phyloP scores from a whole-genome alignment of 2,888 invertebrate genomes.

The Doris montereyensis region DNA sequence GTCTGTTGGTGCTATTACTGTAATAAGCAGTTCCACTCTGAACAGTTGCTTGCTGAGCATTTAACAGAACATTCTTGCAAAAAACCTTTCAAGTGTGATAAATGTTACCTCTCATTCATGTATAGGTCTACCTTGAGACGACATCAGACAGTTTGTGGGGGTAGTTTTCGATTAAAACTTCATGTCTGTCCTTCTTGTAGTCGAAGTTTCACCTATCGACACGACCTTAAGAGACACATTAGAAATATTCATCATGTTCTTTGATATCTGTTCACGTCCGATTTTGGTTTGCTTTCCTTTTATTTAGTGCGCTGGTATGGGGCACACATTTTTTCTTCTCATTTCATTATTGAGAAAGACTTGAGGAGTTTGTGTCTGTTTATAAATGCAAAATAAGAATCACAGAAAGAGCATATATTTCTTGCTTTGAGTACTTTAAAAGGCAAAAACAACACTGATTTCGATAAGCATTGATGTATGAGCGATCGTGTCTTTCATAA shows the following conservation, averaged over 20 bases:
- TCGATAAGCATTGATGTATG: too few species aligned
- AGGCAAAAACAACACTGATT: too few species aligned
- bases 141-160: constrained; percentile 40
- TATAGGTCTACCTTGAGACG: constrained; percentile 35
- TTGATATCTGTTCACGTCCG: too few species aligned
- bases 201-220: constrained; percentile 37
- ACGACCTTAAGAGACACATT: constrained; percentile 35
- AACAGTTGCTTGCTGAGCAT: constrained; percentile 33
- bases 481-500: too few species aligned
- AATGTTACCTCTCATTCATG: constrained; percentile 36
- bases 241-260: constrained; percentile 29
- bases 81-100: constrained; percentile 38
- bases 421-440: too few species aligned
- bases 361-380: too few species aligned
- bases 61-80: constrained; percentile 10
- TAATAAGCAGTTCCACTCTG: constrained; percentile 37
- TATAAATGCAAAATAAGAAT: too few species aligned
- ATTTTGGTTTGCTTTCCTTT: too few species aligned
- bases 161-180: constrained; percentile 31
- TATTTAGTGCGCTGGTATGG: too few species aligned
- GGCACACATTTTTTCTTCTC: too few species aligned
- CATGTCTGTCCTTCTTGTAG: constrained; percentile 35
- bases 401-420: too few species aligned
- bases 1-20: constrained; percentile 38
- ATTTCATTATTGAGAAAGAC: too few species aligned